Percentiles rank a stretch among this genome's conserved stretches.
phyloP scores from a whole-genome alignment of 2,113 vertebrate species.

The Proteles cristata region DNA sequence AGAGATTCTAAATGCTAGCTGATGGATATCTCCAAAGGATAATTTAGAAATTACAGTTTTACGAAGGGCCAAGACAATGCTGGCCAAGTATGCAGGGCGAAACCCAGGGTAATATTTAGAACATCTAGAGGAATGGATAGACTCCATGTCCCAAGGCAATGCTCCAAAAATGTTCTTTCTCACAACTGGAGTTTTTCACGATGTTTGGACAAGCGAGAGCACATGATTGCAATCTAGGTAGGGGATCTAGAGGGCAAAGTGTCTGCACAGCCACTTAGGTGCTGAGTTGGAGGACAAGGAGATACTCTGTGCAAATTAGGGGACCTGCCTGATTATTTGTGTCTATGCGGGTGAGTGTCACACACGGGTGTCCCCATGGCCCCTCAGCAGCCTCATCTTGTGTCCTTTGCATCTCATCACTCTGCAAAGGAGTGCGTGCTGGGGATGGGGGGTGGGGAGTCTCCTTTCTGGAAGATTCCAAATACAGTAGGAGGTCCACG shows the following conservation, averaged over 20 bases:
- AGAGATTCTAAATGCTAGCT: neutral
- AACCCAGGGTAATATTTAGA: constrained; percentile 56
- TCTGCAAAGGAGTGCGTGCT: neutral
- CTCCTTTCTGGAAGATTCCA: neutral
- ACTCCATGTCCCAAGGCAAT: constrained; percentile 44
- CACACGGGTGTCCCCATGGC: rapidly evolving
- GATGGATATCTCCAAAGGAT: constrained; percentile 56
- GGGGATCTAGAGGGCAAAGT: neutral
- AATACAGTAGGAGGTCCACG: rapidly evolving
- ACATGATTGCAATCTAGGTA: neutral
- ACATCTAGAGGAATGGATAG: neutral
- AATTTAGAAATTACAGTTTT: constrained; percentile 29
- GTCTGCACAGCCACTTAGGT: neutral
- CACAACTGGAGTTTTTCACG: constrained; percentile 40
- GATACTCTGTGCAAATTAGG: neutral
- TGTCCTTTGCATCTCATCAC: neutral
- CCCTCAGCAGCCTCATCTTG: neutral
- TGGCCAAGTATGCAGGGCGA: constrained; percentile 44
- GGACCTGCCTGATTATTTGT: rapidly evolving
- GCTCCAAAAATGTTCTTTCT: constrained; percentile 71
- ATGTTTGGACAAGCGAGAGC: constrained; percentile 37
- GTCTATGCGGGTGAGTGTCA: rapidly evolving
- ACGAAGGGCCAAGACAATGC: neutral
- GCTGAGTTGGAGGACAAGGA: neutral
- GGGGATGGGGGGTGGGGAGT: neutral